Evolutionary conservation across 2,797 vertebrate species (phyloP), one percentile per base, ranked within the genome.

Genomic region (Melanogrammus aeglefinus): DNA sequence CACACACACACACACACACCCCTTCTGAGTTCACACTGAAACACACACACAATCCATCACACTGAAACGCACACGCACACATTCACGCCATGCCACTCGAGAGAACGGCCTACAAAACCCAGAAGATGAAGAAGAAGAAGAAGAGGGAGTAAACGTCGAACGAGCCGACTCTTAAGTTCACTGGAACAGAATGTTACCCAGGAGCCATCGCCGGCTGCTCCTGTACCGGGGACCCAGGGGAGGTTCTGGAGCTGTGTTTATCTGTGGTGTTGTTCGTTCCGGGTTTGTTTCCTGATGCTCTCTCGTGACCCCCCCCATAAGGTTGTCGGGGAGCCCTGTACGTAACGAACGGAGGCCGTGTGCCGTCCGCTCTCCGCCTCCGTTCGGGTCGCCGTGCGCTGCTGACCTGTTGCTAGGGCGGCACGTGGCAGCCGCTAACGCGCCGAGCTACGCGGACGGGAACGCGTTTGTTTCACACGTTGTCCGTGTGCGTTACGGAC

Each of bases 1-100:
- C 47, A 51, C 47, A 51, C 47, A 18, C 18, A 51, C 18, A 51
- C 47, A 51, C 47, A 51, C 47, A 84, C 96, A 98, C 57, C 1
- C 16, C 27, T 70, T 24, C 74, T 4, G 41, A 44, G 12, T 10
- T 1, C 44, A 18, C 44, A 51, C 44, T 18, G 14, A 51, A 3
- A 51, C 44, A 51, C 44, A 3, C 14, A 51, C 44, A 51, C 44
- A 51, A 14, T 14, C 9, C 10, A 3, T 3, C 44, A 51, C 44
- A 51, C 9, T 13, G 2, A 51, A 14, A 51, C 44, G 4, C 16
- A 51, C 44, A 51, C 44, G 12, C 44, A 51, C 44, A 51, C 44
- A 51, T 16, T 18, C 13, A 10, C 1, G 5, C 14, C 13, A 18
- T 51, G 47, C 18, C 47, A 51, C 18, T 51, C 47, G 18, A 16